These are phyloP conservation scores for Seriola quinqueradiata DNA, from an alignment of 2,113 vertebrate genomes.

Conservation along the genomic window DNA sequence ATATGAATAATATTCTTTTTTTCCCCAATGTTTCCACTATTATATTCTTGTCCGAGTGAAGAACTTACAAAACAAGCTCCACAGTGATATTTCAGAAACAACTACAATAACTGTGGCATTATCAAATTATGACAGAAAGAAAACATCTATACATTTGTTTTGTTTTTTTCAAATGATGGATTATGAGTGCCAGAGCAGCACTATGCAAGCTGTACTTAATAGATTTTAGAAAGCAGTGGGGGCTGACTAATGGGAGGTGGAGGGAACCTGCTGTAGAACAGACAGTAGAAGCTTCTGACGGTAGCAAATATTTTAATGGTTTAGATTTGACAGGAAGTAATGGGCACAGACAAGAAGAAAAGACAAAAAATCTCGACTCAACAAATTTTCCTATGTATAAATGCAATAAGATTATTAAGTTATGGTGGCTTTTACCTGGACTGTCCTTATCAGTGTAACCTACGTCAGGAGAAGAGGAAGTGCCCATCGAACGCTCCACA, in stretches of 20 bases:
- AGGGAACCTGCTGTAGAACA: conserved; percentile 2
- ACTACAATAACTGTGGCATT: neutral
- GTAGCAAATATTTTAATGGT: conserved; percentile 1
- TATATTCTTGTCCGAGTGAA: neutral
- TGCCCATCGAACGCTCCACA: neutral
- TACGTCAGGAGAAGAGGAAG: neutral
- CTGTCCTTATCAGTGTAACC: neutral
- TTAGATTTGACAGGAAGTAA: neutral
- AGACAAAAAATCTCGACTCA: neutral
- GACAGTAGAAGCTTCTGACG: neutral
- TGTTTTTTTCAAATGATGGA: conserved; percentile 9
- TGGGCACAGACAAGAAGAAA: neutral
- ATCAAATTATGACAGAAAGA: neutral
- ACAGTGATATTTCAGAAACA: neutral
- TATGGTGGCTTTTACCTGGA: neutral
- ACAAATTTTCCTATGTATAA: conserved; percentile 2
- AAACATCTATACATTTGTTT: neutral
- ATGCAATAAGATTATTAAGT: neutral
- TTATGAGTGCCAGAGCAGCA: neutral
- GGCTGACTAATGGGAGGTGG: conserved; percentile 5
- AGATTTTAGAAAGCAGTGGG: neutral
- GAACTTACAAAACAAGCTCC: neutral
- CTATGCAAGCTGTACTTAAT: neutral
- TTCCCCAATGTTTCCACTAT: neutral
- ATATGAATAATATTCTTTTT: neutral